Base-by-base conservation (phyloP, 2,113 vertebrate species). In the Apeltes quadracus region DNA sequence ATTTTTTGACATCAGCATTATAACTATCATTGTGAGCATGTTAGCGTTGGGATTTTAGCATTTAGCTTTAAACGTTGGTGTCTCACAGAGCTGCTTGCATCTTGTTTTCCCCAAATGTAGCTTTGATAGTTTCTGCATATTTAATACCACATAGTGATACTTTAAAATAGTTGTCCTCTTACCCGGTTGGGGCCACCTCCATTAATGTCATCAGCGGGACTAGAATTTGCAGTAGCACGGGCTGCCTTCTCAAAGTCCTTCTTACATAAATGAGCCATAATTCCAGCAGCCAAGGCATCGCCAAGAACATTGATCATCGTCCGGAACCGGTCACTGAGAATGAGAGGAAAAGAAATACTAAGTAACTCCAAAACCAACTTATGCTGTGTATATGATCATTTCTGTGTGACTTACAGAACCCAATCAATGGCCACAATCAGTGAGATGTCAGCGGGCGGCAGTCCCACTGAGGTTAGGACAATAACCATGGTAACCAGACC, bases 401-500 rank as follows among this genome's bases (percentile, higher is more conserved):
- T 36, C 14, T 8, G 23, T 46, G 53, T 15, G 34, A 89, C 87
- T 84, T 39, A 96, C 95, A 95, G 91, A 70, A 95, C 94, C 95
- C 94, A 96, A 54, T 96, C 95, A 0, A 96, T 92, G 0, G 95
- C 94, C 10, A 96, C 87, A 68, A 96, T 96, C 69, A 96, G 91
- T 0, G 95, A 95, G 87, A 96, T 96, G 63, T 96, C 95, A 5
- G 95, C 94, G 0, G 95, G 95, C 0, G 95, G 95, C 69, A 96
- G 90, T 54, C 95, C 95, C 6, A 96, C 95, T 0, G 95, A 96
- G 1, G 95, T 96, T 12, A 96, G 88, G 65, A 96, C 95, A 4
- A 96, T 96, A 68, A 95, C 95, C 95, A 96, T 96, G 1, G 95
- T 96, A 15, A 96, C 94, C 0, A 96, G 92, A 1, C 95, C 95